Evolutionary conservation across 2,113 vertebrate species (phyloP), one percentile per base, ranked within the genome.

Genomic region (Pogona vitticeps): DNA sequence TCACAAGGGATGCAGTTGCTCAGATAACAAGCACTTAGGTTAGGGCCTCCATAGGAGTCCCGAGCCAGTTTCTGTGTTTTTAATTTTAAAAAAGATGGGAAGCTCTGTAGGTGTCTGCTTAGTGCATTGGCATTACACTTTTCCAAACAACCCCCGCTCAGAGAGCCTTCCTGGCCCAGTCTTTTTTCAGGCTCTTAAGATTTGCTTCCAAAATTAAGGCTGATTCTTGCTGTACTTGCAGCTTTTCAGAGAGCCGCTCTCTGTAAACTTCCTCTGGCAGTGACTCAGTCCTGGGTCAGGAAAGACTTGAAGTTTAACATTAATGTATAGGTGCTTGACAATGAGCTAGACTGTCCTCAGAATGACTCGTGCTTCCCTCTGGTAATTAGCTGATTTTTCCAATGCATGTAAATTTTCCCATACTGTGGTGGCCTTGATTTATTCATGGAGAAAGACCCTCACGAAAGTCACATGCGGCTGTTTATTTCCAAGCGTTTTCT

Each of bases 381-480:
- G 89, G 88, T 92, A 92, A 92, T 93, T 91, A 84, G 89, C 89
- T 33, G 67, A 52, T 23, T 92, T 94, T 94, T 89, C 88, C 88
- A 81, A 86, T 91, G 80, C 61, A 71, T 83, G 89, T 91, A 92
- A 90, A 93, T 94, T 91, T 92, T 88, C 87, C 86, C 84, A 3
- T 68, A 10, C 81, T 88, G 65, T 89, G 88, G 65, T 89, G 88
- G 83, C 0, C 79, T 88, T 91, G 86, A 86, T 0, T 75, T 85
- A 20, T 77, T 88, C 52, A 58, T 77, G 73, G 33, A 89, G 90
- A 84, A 81, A 86, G 86, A 42, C 80, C 75, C 80, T 77, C 86
- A 80, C 86, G 0, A 90, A 80, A 91, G 36, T 88, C 80, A 78
- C 2, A 72, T 89, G 91, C 90, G 91, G 91, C 90, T 87, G 88